Percentiles rank a stretch among this genome's conserved stretches.
These are phyloP conservation scores for Spodoptera litura DNA, from an alignment of 1,140 invertebrate species.

Conservation along the genomic window DNA sequence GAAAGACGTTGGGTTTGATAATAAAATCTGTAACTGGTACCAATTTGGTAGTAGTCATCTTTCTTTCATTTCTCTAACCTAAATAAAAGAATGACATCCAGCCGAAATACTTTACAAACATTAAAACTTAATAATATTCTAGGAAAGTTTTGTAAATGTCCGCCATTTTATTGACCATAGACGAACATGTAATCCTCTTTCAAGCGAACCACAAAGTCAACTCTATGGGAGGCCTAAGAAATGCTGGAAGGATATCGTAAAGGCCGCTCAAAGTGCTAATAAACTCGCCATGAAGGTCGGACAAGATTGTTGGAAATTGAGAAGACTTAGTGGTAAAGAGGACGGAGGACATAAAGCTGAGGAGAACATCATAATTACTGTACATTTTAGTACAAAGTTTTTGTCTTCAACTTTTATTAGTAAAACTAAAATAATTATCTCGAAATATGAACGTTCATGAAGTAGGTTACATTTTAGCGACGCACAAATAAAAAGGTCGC, in stretches of 20 bases:
- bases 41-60: too few species aligned
- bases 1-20: too few species aligned
- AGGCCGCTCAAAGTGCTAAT: constrained; percentile 18
- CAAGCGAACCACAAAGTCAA: not conserved
- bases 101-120: not conserved
- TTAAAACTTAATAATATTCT: not conserved
- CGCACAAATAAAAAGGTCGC: too few species aligned
- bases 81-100: too few species aligned
- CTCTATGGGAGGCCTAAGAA: constrained; percentile 5
- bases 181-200: constrained; percentile 1
- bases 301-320: constrained; percentile 26
- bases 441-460: too few species aligned
- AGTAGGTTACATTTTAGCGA: too few species aligned
- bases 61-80: too few species aligned
- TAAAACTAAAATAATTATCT: too few species aligned
- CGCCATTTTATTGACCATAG: not conserved
- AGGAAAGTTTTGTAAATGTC: not conserved
- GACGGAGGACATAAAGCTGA: not conserved
- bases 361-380: constrained; percentile 4
- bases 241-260: constrained; percentile 31
- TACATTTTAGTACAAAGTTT: too few species aligned
- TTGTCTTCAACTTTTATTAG: too few species aligned
- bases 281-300: constrained; percentile 23
- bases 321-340: constrained; percentile 10
- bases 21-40: too few species aligned